Conservation (phyloP, 2,113 vertebrate species). For the Epinephelus moara region DNA sequence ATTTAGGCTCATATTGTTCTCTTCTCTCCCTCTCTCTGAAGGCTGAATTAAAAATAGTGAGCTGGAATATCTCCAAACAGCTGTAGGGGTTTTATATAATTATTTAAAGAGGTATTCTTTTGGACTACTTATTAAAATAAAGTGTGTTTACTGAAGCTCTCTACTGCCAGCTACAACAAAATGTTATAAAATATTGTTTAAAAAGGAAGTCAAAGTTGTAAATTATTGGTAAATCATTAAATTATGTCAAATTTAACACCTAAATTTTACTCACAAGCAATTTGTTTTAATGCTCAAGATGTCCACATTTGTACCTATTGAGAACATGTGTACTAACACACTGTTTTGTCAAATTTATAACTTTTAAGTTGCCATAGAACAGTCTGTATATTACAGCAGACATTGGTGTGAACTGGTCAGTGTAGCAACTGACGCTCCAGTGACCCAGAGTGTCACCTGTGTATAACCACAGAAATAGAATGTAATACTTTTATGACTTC, state of each 20-base stretch:
- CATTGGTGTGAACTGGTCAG: too few species aligned
- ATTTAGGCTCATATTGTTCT: neutral
- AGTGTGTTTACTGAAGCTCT: conserved; percentile 5
- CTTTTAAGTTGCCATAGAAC: neutral
- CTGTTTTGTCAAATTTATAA: neutral
- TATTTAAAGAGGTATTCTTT: neutral
- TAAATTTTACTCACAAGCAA: too few species aligned
- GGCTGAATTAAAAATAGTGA: neutral
- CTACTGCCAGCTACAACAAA: neutral
- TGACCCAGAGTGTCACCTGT: too few species aligned
- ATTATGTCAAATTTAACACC: too few species aligned
- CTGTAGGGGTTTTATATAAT: neutral
- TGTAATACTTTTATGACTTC: too few species aligned
- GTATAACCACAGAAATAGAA: too few species aligned
- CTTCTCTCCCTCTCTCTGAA: too few species aligned
- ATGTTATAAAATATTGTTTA: neutral
- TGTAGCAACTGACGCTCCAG: too few species aligned
- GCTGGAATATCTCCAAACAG: neutral
- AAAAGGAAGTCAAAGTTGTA: neutral
- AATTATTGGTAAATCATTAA: too few species aligned
- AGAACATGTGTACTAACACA: neutral
- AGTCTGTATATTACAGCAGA: neutral
- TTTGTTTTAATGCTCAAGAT: neutral
- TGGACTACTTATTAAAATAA: neutral
- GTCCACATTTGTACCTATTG: neutral